These are phyloP conservation scores for Proisotoma minuta DNA, from an alignment of 2,888 invertebrate species.

Conservation along the genomic window DNA sequence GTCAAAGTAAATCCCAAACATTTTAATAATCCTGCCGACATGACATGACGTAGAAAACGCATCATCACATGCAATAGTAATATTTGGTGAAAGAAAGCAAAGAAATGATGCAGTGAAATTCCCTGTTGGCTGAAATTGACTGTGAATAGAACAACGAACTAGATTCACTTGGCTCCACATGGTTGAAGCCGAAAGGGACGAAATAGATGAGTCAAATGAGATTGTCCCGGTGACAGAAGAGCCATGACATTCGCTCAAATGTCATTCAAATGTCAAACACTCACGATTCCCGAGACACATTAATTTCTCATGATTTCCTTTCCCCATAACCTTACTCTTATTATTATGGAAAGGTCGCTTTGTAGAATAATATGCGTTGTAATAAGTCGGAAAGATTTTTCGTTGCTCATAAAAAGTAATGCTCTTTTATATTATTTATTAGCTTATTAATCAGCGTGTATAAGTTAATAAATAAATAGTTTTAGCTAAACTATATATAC, in stretches of 20 bases:
- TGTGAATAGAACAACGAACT: background rate
- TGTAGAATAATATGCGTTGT: too few species aligned
- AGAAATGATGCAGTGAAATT: slow-evolving; percentile 15
- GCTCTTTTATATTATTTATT: too few species aligned
- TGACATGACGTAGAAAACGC: slow-evolving; percentile 10
- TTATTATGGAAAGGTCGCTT: too few species aligned
- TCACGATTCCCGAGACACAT: slow-evolving; percentile 29
- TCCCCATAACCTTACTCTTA: too few species aligned
- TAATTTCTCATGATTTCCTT: slow-evolving; percentile 31
- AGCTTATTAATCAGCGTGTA: too few species aligned
- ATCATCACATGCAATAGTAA: background rate
- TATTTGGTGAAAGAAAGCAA: background rate
- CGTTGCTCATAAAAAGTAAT: too few species aligned
- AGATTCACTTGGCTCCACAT: slow-evolving; percentile 28
- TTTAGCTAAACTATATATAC: too few species aligned
- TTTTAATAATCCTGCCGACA: slow-evolving; percentile 13
- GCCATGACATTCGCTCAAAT: slow-evolving; percentile 42
- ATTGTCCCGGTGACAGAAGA: slow-evolving; percentile 11
- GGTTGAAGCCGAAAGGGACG: slow-evolving; percentile 10
- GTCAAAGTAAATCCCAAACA: slow-evolving; percentile 1
- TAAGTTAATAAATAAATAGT: too few species aligned
- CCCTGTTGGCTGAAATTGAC: slow-evolving; percentile 4
- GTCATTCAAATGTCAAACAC: slow-evolving; percentile 42
- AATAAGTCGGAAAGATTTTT: too few species aligned
- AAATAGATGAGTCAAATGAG: slow-evolving; percentile 14